A percentile compares a stretch with the other conserved stretches of the same genome.
phyloP scores from a whole-genome alignment of 2,113 vertebrate species.

The Leptobrachium ailaonicum region DNA sequence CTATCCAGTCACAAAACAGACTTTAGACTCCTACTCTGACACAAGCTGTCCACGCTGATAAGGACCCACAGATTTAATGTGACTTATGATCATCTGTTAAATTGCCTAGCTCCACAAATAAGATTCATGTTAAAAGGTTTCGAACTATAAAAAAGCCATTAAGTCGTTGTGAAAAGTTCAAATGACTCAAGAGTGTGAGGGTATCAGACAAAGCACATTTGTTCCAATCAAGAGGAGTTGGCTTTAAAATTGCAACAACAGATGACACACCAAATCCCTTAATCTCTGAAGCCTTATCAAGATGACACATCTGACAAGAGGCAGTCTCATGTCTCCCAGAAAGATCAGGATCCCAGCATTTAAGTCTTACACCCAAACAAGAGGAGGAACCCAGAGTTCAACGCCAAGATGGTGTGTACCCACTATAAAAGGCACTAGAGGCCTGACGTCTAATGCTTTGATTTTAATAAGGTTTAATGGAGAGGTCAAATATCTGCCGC shows the following conservation, averaged over 20 bases:
- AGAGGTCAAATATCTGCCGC: not conserved
- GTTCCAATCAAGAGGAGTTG: constrained; percentile 18
- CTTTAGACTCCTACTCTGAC: not conserved
- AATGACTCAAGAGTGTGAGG: constrained; percentile 26
- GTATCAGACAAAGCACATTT: constrained; percentile 38
- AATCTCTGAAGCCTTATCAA: constrained; percentile 13
- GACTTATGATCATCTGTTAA: constrained; percentile 27
- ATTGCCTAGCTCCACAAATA: constrained; percentile 30
- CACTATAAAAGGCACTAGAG: not conserved
- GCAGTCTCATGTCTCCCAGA: not conserved
- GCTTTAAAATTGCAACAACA: constrained; percentile 26
- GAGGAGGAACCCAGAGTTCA: not conserved
- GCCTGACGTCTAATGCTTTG: not conserved
- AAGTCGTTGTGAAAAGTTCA: constrained; percentile 37
- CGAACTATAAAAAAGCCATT: constrained; percentile 42
- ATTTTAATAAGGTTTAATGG: not conserved
- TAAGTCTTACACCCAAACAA: not conserved
- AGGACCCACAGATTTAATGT: not conserved
- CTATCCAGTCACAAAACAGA: not conserved
- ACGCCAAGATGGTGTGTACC: not conserved
- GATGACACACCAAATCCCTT: constrained; percentile 36
- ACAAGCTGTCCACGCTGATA: not conserved
- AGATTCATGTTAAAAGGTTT: constrained; percentile 27
- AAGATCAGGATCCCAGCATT: not conserved
- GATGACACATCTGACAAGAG: not conserved